Evolutionary conservation across 2,888 invertebrate genomes (phyloP).

Genomic region (Epistrophe grossulariae): DNA sequence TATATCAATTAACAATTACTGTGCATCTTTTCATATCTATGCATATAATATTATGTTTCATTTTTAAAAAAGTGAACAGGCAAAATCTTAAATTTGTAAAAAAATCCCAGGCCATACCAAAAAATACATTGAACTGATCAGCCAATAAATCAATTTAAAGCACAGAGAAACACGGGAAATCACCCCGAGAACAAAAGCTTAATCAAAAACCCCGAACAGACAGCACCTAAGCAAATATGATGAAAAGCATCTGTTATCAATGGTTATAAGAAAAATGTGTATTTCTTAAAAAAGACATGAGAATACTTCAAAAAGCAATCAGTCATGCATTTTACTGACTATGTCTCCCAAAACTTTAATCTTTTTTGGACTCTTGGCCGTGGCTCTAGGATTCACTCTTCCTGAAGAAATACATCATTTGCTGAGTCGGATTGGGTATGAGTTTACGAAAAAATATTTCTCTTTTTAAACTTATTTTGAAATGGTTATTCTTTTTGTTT

Average conservation of each 20-base stretch:
- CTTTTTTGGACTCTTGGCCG: conserved; percentile 27
- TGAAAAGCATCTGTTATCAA: conserved; percentile 3
- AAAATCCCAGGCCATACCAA: background rate
- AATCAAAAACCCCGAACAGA: background rate
- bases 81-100: background rate
- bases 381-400: conserved; percentile 40
- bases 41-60: background rate
- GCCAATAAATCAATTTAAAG: background rate
- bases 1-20: too few species aligned
- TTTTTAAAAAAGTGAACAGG: background rate
- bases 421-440: conserved; percentile 18
- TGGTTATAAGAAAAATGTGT: background rate
- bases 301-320: background rate
- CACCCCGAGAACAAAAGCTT: background rate
- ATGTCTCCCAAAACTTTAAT: conserved; percentile 35
- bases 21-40: background rate
- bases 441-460: background rate
- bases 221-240: background rate
- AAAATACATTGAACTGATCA: background rate
- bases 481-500: background rate
- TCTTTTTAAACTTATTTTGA: background rate
- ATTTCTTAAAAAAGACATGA: background rate
- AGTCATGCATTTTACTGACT: background rate
- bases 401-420: conserved; percentile 5
- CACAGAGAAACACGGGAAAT: background rate